A percentile compares a stretch with the other conserved stretches of the same genome.
These are phyloP conservation scores for Myocastor coypus DNA, from an alignment of 2,113 vertebrate genomes.

Conservation along the genomic window DNA sequence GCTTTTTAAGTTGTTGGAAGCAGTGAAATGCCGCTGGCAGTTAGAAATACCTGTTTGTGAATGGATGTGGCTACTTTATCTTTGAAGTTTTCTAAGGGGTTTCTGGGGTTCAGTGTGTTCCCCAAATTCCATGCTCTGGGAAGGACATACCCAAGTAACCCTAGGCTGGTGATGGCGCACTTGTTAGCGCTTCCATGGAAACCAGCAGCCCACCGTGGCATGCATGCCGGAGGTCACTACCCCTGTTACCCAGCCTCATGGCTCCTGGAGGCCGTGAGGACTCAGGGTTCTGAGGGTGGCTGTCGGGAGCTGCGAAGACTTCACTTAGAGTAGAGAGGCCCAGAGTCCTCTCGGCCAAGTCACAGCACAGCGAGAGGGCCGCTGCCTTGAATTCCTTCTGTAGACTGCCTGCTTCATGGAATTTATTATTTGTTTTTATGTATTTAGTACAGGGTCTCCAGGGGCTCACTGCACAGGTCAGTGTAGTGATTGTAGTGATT, in stretches of 20 bases:
- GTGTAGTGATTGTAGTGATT: too few species aligned
- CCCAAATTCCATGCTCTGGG: neutral
- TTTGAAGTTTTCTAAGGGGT: neutral
- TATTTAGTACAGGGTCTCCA: too few species aligned
- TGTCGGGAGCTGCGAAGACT: neutral
- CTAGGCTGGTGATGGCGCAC: neutral
- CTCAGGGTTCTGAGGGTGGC: neutral
- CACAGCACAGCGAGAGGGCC: neutral
- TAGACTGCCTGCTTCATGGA: neutral
- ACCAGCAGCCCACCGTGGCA: neutral
- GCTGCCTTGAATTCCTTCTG: neutral
- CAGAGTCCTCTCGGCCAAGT: rapidly evolving
- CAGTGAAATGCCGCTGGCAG: neutral
- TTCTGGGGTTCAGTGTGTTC: neutral
- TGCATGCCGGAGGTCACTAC: rapidly evolving
- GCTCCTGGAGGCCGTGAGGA: neutral
- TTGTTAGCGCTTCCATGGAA: neutral
- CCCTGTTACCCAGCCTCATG: neutral
- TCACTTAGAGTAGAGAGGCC: neutral
- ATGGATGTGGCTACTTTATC: neutral
- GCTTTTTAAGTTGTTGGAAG: neutral
- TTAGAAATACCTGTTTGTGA: neutral
- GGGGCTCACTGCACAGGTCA: too few species aligned
- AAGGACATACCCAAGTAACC: neutral
- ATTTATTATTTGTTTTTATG: too few species aligned